Evolutionary conservation across 2,888 invertebrate species (phyloP).

Genomic region (Tiphia femorata): DNA sequence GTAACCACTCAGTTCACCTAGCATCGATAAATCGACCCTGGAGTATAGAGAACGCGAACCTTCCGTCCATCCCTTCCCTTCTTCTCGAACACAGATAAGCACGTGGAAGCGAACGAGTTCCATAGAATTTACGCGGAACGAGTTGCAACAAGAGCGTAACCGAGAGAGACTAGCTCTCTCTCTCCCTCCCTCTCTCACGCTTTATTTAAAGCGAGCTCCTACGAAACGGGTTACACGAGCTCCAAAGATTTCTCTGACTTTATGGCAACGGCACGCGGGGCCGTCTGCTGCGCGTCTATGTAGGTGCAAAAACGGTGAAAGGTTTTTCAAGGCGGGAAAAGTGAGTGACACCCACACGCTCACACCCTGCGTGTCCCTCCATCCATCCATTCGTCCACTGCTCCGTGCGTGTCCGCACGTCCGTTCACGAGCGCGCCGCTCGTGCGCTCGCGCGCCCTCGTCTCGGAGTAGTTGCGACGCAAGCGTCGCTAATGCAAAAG

Average conservation of each 20-base stretch:
- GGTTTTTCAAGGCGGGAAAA: slow-evolving; percentile 61
- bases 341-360: slow-evolving; percentile 60
- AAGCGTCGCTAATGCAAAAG: slow-evolving; percentile 43
- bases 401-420: not conserved
- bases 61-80: no score
- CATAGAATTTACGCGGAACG: no score
- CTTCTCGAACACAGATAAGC: no score
- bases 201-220: not conserved
- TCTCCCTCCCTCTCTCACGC: not conserved
- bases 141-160: no score
- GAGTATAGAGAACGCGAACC: no score
- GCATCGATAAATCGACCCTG: no score
- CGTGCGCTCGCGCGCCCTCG: no score
- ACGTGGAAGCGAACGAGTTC: no score
- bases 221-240: slow-evolving; percentile 33
- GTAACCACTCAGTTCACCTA: no score
- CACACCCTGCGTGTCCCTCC: slow-evolving; percentile 17
- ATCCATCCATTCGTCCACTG: not conserved
- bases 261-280: slow-evolving; percentile 47
- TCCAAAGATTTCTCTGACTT: slow-evolving; percentile 38
- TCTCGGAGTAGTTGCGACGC: not conserved
- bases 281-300: slow-evolving; percentile 33
- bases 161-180: not conserved
- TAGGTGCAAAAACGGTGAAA: slow-evolving; percentile 63
- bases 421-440: not conserved